Evolutionary conservation across 30 jellyfish, hydroid and myxozoan genomes (phyloP).

Genomic region (Aurelia aurita complex sp. Pacific): DNA sequence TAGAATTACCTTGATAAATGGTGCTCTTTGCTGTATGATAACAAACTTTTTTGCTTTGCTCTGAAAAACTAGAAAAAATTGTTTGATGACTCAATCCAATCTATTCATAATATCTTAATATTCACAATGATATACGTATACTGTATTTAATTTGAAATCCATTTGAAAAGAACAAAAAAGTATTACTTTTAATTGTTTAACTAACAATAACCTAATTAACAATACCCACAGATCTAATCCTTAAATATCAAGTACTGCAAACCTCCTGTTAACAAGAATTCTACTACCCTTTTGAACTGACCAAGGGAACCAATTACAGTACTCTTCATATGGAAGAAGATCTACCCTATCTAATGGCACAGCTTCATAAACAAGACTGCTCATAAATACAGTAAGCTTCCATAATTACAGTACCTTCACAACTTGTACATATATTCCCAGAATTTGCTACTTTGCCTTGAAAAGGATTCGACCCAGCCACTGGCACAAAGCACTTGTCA

Average conservation of each 20-base stretch:
- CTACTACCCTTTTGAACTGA: no score
- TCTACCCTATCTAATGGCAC: neutral
- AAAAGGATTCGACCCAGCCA: slow-evolving; percentile 68
- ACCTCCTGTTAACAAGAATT: no score
- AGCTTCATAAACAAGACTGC: neutral
- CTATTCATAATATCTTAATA: no score
- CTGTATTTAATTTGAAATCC: no score
- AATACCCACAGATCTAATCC: no score
- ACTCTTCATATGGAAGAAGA: neutral
- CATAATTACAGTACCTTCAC: slow-evolving; percentile 40
- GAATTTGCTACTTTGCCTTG: neutral
- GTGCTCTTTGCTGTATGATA: slow-evolving; percentile 70
- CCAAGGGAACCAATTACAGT: no score
- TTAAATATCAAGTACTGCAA: no score
- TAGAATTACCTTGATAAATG: slow-evolving; percentile 53
- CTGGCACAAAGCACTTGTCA: slow-evolving; percentile 44
- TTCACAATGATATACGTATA: no score
- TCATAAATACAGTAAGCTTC: neutral
- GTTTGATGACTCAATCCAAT: no score
- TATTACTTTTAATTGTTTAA: no score
- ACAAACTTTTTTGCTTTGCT: slow-evolving; percentile 36
- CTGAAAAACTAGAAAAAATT: slow-evolving; percentile 36
- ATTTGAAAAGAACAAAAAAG: no score
- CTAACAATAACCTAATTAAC: no score
- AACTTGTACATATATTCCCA: slow-evolving; percentile 45